phyloP scores from a whole-genome alignment of 2,888 invertebrate genomes.

The Electrophaes corylata region DNA sequence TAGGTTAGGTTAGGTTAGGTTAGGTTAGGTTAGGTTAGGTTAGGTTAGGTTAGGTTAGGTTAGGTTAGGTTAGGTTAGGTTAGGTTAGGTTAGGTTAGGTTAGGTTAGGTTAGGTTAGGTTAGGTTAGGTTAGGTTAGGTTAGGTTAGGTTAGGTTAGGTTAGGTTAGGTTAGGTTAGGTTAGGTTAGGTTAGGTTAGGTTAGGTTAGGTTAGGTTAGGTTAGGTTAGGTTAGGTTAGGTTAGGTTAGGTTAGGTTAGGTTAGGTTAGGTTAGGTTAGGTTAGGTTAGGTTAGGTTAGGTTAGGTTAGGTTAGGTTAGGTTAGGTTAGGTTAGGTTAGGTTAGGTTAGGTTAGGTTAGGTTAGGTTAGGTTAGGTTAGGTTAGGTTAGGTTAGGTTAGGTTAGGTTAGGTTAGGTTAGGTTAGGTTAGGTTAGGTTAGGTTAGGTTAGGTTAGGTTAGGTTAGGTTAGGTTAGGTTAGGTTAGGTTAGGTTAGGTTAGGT shows the following conservation, averaged over 20 bases:
- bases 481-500: slow-evolving; percentile 26
- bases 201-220: slow-evolving; percentile 36
- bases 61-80: slow-evolving; percentile 35
- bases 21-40: slow-evolving; percentile 28
- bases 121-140: slow-evolving; percentile 26
- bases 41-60: slow-evolving; percentile 23
- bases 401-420: slow-evolving; percentile 25
- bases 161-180: slow-evolving; percentile 29
- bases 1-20: slow-evolving; percentile 30
- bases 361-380: slow-evolving; percentile 37
- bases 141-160: slow-evolving; percentile 31
- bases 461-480: slow-evolving; percentile 28
- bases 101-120: slow-evolving; percentile 32
- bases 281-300: slow-evolving; percentile 33
- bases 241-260: slow-evolving; percentile 19
- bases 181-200: slow-evolving; percentile 35
- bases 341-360: slow-evolving; percentile 30
- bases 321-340: slow-evolving; percentile 30
- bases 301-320: slow-evolving; percentile 31
- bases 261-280: slow-evolving; percentile 19
- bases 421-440: slow-evolving; percentile 28
- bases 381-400: slow-evolving; percentile 29
- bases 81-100: slow-evolving; percentile 32
- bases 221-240: slow-evolving; percentile 27
- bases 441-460: slow-evolving; percentile 27